These are phyloP conservation scores for Coptodon bakossiorum DNA, from an alignment of 2,113 vertebrate species.

Conservation along the genomic window DNA sequence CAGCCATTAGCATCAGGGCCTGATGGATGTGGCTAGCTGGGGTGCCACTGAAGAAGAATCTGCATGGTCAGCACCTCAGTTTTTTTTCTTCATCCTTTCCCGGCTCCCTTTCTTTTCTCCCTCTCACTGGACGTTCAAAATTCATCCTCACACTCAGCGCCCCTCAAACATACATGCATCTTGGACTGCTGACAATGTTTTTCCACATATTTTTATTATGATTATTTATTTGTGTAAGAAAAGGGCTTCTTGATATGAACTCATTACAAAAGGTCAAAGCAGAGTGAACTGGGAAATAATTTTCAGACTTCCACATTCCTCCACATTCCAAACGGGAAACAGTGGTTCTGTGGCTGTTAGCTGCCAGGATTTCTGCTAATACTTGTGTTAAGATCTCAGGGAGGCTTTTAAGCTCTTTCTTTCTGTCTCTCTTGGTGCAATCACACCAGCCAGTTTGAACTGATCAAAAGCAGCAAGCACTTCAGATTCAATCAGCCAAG, in stretches of 20 bases:
- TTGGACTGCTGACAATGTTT: neutral
- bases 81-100: neutral
- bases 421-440: neutral
- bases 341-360: neutral
- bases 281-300: neutral
- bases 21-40: constrained; percentile 48
- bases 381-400: neutral
- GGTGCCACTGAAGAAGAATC: constrained; percentile 24
- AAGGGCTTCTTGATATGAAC: neutral
- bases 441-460: neutral
- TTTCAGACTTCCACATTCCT: neutral
- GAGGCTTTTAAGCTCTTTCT: neutral
- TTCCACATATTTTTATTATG: neutral
- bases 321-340: neutral
- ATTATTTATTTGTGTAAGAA: neutral
- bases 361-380: neutral
- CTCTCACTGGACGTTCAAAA: neutral
- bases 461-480: neutral
- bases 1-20: constrained; percentile 39
- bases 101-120: neutral
- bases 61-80: constrained; percentile 35
- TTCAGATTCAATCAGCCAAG: neutral
- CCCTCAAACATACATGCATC: neutral
- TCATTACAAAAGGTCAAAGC: constrained; percentile 34
- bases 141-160: neutral